These are phyloP conservation scores for Myzus persicae DNA, from an alignment of 1,140 invertebrate species.

Conservation along the genomic window DNA sequence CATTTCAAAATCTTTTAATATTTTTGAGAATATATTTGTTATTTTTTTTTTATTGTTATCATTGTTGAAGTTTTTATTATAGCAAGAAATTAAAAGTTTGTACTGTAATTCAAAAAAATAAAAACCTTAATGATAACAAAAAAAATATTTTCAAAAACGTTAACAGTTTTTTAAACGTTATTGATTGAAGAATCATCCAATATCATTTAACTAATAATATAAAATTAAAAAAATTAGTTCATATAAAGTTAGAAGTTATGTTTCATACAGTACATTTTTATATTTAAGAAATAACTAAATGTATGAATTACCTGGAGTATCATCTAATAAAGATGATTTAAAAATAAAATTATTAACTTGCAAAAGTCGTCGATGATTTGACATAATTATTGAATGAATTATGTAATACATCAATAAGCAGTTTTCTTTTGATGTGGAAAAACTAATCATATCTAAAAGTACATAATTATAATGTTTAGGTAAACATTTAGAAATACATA, in stretches of 20 bases:
- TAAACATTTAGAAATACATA: neutral
- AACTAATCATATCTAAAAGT: conserved; percentile 19
- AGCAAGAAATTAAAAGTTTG: neutral
- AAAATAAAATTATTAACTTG: conserved; percentile 52
- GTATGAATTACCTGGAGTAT: conserved; percentile 28
- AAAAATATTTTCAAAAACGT: neutral
- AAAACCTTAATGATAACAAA: neutral
- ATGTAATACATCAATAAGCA: conserved; percentile 49
- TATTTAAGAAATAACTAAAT: neutral
- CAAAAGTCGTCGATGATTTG: conserved; percentile 43
- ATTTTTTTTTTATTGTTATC: too few relatives aligned
- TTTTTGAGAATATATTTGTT: too few relatives aligned
- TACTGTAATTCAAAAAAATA: neutral
- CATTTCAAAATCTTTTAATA: too few relatives aligned
- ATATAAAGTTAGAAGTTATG: neutral
- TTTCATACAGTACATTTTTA: neutral
- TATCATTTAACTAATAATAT: neutral
- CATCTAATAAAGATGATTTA: conserved; percentile 42
- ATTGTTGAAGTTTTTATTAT: too few relatives aligned
- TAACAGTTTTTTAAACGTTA: neutral
- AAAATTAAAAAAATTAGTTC: neutral
- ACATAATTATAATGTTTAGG: neutral
- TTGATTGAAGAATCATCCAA: neutral
- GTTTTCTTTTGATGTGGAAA: conserved; percentile 52
- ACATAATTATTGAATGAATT: conserved; percentile 47